phyloP scores from a whole-genome alignment of 2,797 vertebrate genomes.

The Melopsittacus undulatus region DNA sequence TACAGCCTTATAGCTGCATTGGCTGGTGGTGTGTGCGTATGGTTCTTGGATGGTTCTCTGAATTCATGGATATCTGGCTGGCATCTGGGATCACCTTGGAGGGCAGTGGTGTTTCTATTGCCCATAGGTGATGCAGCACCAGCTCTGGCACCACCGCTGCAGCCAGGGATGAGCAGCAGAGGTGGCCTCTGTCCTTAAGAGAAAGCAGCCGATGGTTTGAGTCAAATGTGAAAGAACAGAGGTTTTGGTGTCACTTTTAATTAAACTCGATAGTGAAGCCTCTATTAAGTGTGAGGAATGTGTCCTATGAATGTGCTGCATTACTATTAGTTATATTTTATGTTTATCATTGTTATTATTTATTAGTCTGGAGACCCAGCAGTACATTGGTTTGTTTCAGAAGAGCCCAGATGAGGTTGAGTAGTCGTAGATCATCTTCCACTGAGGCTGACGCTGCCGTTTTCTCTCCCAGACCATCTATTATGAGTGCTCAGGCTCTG shows the following conservation, averaged over 20 bases:
- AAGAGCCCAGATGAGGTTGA: not conserved
- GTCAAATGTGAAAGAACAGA: not conserved
- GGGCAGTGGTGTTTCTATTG: not conserved
- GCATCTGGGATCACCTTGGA: not conserved
- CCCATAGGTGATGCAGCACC: not conserved
- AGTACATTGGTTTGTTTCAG: not conserved
- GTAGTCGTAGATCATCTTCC: not conserved
- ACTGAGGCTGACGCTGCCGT: not conserved
- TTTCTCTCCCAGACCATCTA: not conserved
- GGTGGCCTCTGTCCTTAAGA: not conserved
- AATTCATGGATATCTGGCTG: rapidly evolving
- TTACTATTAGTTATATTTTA: not conserved
- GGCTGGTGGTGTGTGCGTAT: not conserved
- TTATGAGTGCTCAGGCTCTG: rapidly evolving
- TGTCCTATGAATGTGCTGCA: not conserved
- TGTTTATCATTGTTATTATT: slow-evolving; percentile 30
- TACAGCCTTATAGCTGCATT: not conserved
- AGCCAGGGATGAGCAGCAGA: not conserved
- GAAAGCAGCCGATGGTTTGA: rapidly evolving
- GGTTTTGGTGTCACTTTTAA: slow-evolving; percentile 4
- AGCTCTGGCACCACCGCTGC: rapidly evolving
- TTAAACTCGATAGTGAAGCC: not conserved
- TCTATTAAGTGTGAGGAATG: not conserved
- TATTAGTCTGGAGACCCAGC: slow-evolving; percentile 13
- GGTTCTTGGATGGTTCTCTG: rapidly evolving